These are phyloP conservation scores for Sebastes steindachneri DNA, from an alignment of 2,797 vertebrate genomes.

Conservation along the genomic window DNA sequence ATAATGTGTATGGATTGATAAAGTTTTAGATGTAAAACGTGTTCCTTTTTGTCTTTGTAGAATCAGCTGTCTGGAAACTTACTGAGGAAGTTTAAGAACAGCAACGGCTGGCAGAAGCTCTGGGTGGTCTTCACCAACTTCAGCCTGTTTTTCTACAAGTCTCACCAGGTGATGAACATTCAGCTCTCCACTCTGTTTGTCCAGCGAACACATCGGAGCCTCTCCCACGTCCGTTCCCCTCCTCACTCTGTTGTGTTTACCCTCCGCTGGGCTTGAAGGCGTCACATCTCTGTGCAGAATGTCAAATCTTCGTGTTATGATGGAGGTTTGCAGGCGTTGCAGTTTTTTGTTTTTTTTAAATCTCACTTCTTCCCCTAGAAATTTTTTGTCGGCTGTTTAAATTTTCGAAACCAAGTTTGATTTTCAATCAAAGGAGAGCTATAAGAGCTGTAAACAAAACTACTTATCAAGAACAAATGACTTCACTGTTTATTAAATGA, in stretches of 20 bases:
- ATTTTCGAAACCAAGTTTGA: neutral
- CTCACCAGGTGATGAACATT: slow-evolving; percentile 88
- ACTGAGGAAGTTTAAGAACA: slow-evolving; percentile 98
- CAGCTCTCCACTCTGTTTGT: neutral
- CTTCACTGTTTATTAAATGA: neutral
- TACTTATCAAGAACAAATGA: neutral
- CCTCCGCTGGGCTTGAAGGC: slow-evolving; percentile 22
- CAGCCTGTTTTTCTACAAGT: slow-evolving; percentile 99
- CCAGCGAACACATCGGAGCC: neutral
- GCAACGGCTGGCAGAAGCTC: slow-evolving; percentile 99
- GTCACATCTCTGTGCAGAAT: slow-evolving; percentile 64
- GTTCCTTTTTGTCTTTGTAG: slow-evolving; percentile 70
- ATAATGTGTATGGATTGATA: neutral
- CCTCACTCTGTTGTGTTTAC: slow-evolving; percentile 14
- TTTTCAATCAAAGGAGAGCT: neutral
- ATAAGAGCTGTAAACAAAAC: neutral
- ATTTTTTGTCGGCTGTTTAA: neutral
- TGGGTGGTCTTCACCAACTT: slow-evolving; percentile 99
- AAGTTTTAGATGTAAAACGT: neutral
- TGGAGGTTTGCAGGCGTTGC: slow-evolving; percentile 1
- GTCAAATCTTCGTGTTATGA: slow-evolving; percentile 44
- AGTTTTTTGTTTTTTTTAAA: neutral
- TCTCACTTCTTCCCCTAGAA: neutral
- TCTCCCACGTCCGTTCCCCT: neutral
- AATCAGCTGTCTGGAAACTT: slow-evolving; percentile 98